A percentile compares a stretch with the other conserved stretches of the same genome.
Conservation (phyloP, 37 sponge, comb jelly and placozoan species). For the Dysidea cf. avara region DNA sequence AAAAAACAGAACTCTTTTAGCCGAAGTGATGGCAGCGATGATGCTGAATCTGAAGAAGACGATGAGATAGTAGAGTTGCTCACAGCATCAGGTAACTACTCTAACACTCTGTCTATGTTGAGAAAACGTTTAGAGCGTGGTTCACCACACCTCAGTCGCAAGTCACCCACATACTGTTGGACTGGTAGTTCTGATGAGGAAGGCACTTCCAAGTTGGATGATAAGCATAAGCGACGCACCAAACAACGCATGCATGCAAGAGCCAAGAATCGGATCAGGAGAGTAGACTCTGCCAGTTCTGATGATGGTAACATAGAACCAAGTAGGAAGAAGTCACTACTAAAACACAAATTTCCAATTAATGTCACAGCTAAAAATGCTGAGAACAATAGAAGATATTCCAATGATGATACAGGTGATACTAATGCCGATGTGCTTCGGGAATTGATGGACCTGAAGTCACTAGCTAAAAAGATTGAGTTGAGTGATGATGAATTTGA, state of each 20-base stretch:
- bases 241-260: not conserved
- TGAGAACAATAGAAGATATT: not conserved
- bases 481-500: constrained; percentile 62
- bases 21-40: constrained; percentile 72
- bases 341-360: constrained; percentile 46
- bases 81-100: constrained; percentile 60
- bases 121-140: not conserved
- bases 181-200: constrained; percentile 77
- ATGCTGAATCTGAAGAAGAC: constrained; percentile 63
- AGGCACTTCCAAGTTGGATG: not conserved
- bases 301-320: constrained; percentile 28
- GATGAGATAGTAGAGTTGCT: constrained; percentile 75
- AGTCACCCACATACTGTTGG: constrained; percentile 61
- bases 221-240: not conserved
- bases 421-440: too few relatives aligned
- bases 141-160: constrained; percentile 67
- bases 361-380: constrained; percentile 3
- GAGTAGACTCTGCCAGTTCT: constrained; percentile 64
- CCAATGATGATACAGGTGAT: constrained; percentile 10
- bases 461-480: constrained; percentile 47
- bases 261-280: constrained; percentile 9
- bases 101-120: constrained; percentile 26
- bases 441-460: constrained; percentile 42
- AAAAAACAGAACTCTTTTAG: constrained; percentile 20
- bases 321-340: constrained; percentile 8